Evolutionary conservation across 2,888 invertebrate species (phyloP).

Genomic region (Cheilosia vernalis): DNA sequence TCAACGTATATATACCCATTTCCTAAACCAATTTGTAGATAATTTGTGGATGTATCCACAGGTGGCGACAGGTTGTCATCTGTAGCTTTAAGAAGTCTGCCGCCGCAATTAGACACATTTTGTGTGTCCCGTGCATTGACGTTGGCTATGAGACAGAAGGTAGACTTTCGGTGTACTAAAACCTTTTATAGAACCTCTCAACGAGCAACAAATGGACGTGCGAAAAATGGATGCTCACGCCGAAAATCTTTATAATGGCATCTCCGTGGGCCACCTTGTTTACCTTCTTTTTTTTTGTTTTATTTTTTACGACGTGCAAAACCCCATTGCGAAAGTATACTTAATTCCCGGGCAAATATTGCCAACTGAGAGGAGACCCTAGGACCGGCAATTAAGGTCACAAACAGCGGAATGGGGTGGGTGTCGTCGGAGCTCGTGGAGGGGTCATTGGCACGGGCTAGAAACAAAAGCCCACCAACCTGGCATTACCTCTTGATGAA

Average conservation of each 20-base stretch:
- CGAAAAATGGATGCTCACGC: too few relatives aligned
- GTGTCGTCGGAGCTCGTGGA: not conserved
- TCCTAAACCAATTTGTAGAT: not conserved
- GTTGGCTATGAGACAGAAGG: not conserved
- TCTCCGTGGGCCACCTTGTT: not conserved
- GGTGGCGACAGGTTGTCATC: not conserved
- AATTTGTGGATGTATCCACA: not conserved
- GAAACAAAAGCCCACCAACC: not conserved
- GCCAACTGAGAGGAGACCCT: not conserved
- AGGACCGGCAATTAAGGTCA: not conserved
- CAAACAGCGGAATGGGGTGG: not conserved
- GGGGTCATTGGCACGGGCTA: not conserved
- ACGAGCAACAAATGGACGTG: not conserved
- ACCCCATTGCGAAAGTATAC: not conserved
- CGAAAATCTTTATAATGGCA: too few relatives aligned
- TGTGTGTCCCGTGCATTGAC: not conserved
- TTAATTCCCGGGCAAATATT: not conserved
- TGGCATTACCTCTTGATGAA: not conserved
- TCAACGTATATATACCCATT: not conserved
- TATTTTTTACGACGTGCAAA: not conserved
- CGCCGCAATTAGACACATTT: constrained; percentile 1
- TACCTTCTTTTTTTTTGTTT: not conserved
- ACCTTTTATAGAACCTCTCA: not conserved
- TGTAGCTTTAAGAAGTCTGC: not conserved
- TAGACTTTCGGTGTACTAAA: not conserved